phyloP scores from a whole-genome alignment of 2,888 invertebrate genomes.

The Aradus depressus region DNA sequence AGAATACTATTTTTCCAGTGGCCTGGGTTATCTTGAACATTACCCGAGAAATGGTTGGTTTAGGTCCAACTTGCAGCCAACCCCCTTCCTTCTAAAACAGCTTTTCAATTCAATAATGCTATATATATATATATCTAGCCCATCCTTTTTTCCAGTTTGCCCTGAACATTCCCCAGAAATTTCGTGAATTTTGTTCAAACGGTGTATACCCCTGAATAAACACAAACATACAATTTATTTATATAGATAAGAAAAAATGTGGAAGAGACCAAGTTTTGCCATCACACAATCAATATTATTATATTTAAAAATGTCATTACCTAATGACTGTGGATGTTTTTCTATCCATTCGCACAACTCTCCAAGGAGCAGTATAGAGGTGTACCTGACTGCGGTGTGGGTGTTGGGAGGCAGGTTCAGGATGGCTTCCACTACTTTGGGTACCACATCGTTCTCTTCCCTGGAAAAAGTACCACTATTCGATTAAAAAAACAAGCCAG shows the following conservation, averaged over 20 bases:
- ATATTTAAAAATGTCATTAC: slow-evolving; percentile 37
- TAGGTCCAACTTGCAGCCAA: too few species aligned
- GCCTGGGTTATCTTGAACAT: too few species aligned
- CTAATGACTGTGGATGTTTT: slow-evolving; percentile 64
- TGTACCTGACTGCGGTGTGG: slow-evolving; percentile 79
- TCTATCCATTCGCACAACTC: slow-evolving; percentile 94
- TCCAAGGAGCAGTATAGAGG: slow-evolving; percentile 75
- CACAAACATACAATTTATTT: not conserved
- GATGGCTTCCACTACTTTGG: slow-evolving; percentile 86
- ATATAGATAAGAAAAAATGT: not conserved
- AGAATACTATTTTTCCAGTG: too few species aligned
- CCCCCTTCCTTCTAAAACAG: too few species aligned
- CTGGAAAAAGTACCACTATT: slow-evolving; percentile 40
- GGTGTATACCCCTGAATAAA: too few species aligned
- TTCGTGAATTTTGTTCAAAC: too few species aligned
- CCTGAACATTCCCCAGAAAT: too few species aligned
- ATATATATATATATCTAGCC: too few species aligned
- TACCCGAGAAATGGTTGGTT: too few species aligned
- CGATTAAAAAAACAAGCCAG: not conserved
- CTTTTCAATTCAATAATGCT: too few species aligned
- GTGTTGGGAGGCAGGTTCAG: slow-evolving; percentile 66
- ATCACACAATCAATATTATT: not conserved
- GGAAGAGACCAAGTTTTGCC: not conserved
- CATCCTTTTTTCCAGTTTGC: too few species aligned
- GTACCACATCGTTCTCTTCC: slow-evolving; percentile 82